Base-by-base conservation (phyloP, 2,113 vertebrate genomes). In the Polyodon spathula region DNA sequence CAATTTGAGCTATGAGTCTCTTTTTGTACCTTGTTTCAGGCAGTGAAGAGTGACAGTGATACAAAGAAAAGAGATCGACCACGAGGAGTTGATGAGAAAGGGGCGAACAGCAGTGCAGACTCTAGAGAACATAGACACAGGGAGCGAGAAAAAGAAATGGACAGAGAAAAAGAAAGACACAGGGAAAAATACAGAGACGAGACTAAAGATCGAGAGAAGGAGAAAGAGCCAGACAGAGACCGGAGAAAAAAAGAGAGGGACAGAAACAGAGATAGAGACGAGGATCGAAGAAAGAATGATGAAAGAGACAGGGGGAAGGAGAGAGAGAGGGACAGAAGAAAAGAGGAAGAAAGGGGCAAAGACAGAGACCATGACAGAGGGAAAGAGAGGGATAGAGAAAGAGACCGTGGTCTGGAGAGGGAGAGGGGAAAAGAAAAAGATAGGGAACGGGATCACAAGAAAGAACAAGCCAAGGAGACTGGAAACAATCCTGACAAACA, bases 71-170 rank as follows among this genome's bases (percentile, higher is more conserved):
- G 37, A 63, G 63, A 66, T 5, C 39, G 40, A 58, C 46, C 53
- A 11, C 61, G 64, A 40, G 50, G 58, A 59, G 76, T 73, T 42
- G 76, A 71, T 44, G 58, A 40, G 17, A 71, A 71, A 16, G 77
- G 71, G 59, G 81, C 53, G 57, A 69, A 60, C 39, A 73, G 70
- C 27, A 72, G 66, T 53, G 80, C 70, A 37, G 81, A 77, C 44
- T 79, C 84, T 5, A 9, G 17, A 41, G 83, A 84, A 43, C 78
- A 77, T 66, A 71, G 48, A 40, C 70, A 41, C 54, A 73, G 74
- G 51, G 82, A 82, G n/a, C 52, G 51, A 38, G 80, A 78, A 40
- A 78, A 54, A 62, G 71, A 74, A 15, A 62, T 66, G 40, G 71
- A 58, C 50, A 60, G 38, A 59, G 78, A 80, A 7, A 60, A 58